Percentiles rank a stretch among this genome's conserved stretches.
Conservation (phyloP, 2,113 vertebrate species). For the Physeter macrocephalus region DNA sequence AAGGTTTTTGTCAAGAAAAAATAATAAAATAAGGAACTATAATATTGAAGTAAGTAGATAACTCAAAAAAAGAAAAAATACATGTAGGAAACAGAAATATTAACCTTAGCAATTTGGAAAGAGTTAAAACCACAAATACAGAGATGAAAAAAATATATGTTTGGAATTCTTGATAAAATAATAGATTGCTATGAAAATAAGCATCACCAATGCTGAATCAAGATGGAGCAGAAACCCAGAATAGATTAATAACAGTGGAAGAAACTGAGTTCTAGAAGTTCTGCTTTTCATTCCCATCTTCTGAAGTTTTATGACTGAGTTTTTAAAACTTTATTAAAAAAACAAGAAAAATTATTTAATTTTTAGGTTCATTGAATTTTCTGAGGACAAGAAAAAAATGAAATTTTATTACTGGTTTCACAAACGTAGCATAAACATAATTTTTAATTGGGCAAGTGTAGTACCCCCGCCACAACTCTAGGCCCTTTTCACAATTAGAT, state of each 20-base stretch:
- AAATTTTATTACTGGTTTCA: background rate
- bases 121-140: background rate
- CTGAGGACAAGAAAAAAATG: background rate
- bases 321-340: background rate
- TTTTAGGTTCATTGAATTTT: background rate
- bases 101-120: background rate
- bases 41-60: background rate
- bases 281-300: background rate
- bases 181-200: background rate
- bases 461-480: background rate
- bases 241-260: background rate
- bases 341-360: background rate
- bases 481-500: background rate
- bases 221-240: background rate
- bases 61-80: background rate
- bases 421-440: background rate
- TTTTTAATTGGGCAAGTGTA: background rate
- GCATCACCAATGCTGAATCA: background rate
- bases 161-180: background rate
- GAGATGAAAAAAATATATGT: background rate
- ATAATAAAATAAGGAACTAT: background rate
- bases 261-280: background rate
- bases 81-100: background rate
- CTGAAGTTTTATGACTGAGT: background rate
- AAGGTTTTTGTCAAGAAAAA: background rate